A percentile compares a stretch with the other conserved stretches of the same genome.
These are phyloP conservation scores for Hyphantria cunea DNA, from an alignment of 1,140 invertebrate species.

Conservation along the genomic window DNA sequence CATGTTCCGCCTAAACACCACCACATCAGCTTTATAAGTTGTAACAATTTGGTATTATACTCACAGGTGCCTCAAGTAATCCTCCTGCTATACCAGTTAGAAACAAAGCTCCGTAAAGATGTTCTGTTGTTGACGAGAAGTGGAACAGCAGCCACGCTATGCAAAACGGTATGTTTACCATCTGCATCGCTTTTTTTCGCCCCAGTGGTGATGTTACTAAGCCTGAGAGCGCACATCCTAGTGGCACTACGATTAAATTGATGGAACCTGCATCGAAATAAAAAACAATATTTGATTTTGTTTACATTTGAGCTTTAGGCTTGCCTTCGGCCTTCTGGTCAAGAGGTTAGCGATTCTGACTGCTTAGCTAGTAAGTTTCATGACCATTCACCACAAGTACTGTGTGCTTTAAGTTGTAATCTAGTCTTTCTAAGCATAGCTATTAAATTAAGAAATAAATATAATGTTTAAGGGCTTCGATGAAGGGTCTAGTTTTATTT, in stretches of 20 bases:
- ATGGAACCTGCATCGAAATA: constrained; percentile 84
- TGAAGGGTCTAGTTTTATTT: too few species aligned
- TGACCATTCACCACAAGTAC: too few species aligned
- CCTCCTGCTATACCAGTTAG: constrained; percentile 88
- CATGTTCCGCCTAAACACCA: too few species aligned
- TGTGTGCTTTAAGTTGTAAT: too few species aligned
- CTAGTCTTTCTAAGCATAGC: too few species aligned
- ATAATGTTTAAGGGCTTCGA: too few species aligned
- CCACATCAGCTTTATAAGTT: not conserved
- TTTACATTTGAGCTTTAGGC: too few species aligned
- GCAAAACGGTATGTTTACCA: constrained; percentile 87
- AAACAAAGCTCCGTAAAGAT: constrained; percentile 85
- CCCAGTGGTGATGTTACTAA: constrained; percentile 86
- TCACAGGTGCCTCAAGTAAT: constrained; percentile 89
- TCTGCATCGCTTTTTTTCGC: constrained; percentile 87
- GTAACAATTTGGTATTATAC: constrained; percentile 41
- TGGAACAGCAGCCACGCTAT: constrained; percentile 88
- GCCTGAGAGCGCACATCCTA: constrained; percentile 89
- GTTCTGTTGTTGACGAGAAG: constrained; percentile 82
- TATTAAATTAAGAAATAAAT: too few species aligned
- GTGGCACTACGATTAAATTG: constrained; percentile 88
- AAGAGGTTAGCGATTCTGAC: too few species aligned
- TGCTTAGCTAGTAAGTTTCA: too few species aligned
- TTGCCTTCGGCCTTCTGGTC: too few species aligned
- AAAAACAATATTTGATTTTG: constrained; percentile 3